Evolutionary conservation across 2,888 invertebrate genomes (phyloP), one percentile per base, ranked within the genome.

Genomic region (Seira musarum): DNA sequence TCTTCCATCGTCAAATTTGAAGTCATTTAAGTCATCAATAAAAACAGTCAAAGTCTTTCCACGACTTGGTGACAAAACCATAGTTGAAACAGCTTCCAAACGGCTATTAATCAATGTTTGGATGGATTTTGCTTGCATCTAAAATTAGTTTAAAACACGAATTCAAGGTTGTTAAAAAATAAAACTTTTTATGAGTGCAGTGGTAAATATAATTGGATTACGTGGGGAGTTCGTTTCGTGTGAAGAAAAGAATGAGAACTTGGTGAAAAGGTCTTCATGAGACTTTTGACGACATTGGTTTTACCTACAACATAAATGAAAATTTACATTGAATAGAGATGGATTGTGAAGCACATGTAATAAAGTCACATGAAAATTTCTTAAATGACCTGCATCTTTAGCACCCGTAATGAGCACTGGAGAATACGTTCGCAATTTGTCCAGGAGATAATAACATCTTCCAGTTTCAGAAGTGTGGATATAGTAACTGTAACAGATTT

Each of bases 21-120:
- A 21, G 25, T 25, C 49, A 25, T 79, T 40, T 0, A 79, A 15
- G 19, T 79, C 72, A 22, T 79, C 72, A 1, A 79, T 49, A 10
- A 72, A 72, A 19, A 72, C 63, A 0, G 66, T 61, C 13, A 79
- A 40, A 1, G 15, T 13, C 30, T 72, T 67, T 1, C 72, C 68
- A 0, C 65, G 77, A 15, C 46, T 69, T 2, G 66, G 79, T n/a
- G 79, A 21, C 67, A 72, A 17, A 5, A 49, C 19, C 6, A 5
- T 17, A 0, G 72, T 49, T 2, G 79, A 79, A 19, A 72, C 49
- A 1, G 46, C n/a, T 25, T 79, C 72, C 15, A 79, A 25, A 5
- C 68, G 40, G 0, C 22, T 30, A 24, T 63, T 22, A 25, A 79
- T 68, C 8, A 79, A 6, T 6, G 30, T 65, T 25, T 79, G 79